phyloP scores from a whole-genome alignment of 1,140 invertebrate genomes.

The Zaprionus gabonicus region DNA sequence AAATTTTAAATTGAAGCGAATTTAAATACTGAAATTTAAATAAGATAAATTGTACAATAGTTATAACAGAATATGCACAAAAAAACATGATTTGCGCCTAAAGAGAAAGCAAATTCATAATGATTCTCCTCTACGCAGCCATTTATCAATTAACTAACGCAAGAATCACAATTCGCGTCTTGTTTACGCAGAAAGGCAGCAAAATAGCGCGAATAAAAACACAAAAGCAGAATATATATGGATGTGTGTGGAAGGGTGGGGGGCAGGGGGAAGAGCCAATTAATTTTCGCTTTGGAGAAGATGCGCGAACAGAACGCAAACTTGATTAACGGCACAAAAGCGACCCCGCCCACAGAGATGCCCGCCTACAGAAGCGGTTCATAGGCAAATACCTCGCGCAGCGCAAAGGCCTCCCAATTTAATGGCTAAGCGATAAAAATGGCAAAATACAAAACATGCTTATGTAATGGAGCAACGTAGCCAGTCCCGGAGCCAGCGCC shows the following conservation, averaged over 20 bases:
- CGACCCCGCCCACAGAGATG: background rate
- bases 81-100: background rate
- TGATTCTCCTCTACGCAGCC: constrained; percentile 17
- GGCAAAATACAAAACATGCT: constrained; percentile 57
- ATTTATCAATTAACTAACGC: constrained; percentile 73
- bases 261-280: constrained; percentile 44
- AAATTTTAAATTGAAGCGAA: too few species aligned
- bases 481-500: background rate
- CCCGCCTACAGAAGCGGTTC: background rate
- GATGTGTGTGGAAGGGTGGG: background rate
- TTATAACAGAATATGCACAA: background rate
- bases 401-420: constrained; percentile 42
- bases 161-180: constrained; percentile 49
- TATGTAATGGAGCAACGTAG: constrained; percentile 52
- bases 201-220: constrained; percentile 14
- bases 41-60: background rate
- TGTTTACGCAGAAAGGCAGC: constrained; percentile 27
- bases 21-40: background rate
- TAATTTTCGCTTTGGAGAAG: constrained; percentile 74
- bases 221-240: background rate
- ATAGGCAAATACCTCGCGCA: constrained; percentile 27
- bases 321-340: constrained; percentile 65
- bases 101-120: constrained; percentile 4
- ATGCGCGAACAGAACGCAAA: constrained; percentile 56
- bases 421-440: constrained; percentile 77